Percentiles rank a stretch among this genome's conserved stretches.
These are phyloP conservation scores for Selenia dentaria DNA, from an alignment of 2,888 invertebrate species.

Conservation along the genomic window DNA sequence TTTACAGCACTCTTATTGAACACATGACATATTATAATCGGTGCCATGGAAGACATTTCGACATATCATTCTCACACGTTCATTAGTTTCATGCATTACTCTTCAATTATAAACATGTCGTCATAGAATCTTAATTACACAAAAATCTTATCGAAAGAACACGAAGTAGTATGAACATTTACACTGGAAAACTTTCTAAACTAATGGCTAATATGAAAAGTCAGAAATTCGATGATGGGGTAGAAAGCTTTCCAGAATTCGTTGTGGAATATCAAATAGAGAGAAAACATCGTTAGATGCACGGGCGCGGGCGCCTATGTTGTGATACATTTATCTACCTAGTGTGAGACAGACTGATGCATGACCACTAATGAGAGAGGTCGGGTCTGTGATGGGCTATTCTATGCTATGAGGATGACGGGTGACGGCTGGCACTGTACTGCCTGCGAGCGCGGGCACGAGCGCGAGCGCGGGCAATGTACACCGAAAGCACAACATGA, in stretches of 20 bases:
- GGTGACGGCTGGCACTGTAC: slow-evolving; percentile 70
- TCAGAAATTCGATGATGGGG: slow-evolving; percentile 51
- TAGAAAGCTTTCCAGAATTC: slow-evolving; percentile 78
- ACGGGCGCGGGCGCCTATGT: slow-evolving; percentile 83
- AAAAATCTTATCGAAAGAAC: slow-evolving; percentile 59
- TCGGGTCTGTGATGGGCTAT: slow-evolving; percentile 70
- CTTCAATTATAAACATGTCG: slow-evolving; percentile 37
- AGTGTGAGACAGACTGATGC: slow-evolving; percentile 72
- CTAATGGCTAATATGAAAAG: slow-evolving; percentile 60
- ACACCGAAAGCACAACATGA: slow-evolving; percentile 82
- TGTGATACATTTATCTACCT: slow-evolving; percentile 84
- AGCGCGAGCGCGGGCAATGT: slow-evolving; percentile 67
- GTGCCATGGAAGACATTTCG: slow-evolving; percentile 79
- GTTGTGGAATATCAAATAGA: slow-evolving; percentile 54
- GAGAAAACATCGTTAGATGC: slow-evolving; percentile 61
- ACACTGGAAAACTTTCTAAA: slow-evolving; percentile 80
- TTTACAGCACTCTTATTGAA: slow-evolving; percentile 65
- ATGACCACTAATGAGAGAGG: slow-evolving; percentile 77
- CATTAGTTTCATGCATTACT: slow-evolving; percentile 37
- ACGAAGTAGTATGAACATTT: slow-evolving; percentile 46
- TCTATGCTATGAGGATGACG: slow-evolving; percentile 59
- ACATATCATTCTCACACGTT: slow-evolving; percentile 52
- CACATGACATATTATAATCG: slow-evolving; percentile 52
- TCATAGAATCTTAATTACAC: slow-evolving; percentile 53
- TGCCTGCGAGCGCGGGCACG: slow-evolving; percentile 54